Percentiles rank a stretch among this genome's conserved stretches.
Conservation (phyloP, 2,113 vertebrate species). For the Egretta garzetta region DNA sequence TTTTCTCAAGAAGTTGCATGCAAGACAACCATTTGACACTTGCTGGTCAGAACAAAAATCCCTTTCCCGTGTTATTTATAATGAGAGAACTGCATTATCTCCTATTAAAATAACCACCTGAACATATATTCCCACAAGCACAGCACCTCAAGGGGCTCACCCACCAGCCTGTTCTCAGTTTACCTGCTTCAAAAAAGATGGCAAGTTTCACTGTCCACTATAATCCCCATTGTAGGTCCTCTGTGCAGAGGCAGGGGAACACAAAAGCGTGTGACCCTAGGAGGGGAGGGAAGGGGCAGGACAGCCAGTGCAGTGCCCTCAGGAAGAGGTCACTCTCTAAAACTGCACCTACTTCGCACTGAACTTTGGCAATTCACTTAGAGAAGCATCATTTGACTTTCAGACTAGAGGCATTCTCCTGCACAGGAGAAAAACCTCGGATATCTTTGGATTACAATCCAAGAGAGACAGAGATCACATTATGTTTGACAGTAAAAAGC, state of each 20-base stretch:
- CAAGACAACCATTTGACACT: not conserved
- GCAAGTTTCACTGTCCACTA: not conserved
- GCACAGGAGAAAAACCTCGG: not conserved
- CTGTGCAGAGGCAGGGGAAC: not conserved
- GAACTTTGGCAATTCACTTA: not conserved
- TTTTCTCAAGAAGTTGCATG: not conserved
- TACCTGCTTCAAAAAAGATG: not conserved
- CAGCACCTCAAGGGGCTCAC: not conserved
- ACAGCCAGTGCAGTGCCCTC: not conserved
- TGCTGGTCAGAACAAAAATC: not conserved
- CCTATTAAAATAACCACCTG: not conserved
- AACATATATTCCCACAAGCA: not conserved
- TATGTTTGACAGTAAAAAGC: not conserved
- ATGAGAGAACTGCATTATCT: not conserved
- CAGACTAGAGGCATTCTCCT: not conserved
- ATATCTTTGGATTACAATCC: not conserved
- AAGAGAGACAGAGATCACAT: not conserved
- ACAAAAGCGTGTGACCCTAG: not conserved
- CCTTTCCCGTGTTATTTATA: not conserved
- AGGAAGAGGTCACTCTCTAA: not conserved
- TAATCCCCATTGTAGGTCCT: not conserved
- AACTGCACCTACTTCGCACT: not conserved
- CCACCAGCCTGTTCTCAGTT: not conserved
- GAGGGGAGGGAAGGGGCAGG: not conserved
- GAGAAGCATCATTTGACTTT: not conserved